Conservation (phyloP, 2,797 vertebrate species). For the Diplodus puntazzo region DNA sequence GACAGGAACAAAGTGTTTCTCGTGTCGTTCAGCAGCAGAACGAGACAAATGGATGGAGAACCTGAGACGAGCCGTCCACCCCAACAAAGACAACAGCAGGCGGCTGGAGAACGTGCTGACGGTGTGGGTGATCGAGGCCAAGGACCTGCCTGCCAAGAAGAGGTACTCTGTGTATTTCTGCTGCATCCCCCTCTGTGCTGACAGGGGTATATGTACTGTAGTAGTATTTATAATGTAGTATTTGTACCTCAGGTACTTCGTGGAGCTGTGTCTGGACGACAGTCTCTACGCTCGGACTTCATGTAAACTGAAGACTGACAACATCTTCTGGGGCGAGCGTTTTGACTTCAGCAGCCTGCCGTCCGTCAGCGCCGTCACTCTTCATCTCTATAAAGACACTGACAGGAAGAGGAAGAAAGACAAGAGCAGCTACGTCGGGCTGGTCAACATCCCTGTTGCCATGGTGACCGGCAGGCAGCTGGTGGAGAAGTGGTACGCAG, state of each 20-base stretch:
- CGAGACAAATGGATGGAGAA: slow-evolving; percentile 99
- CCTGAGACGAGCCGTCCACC: slow-evolving; percentile 92
- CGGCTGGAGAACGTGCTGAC: slow-evolving; percentile 93
- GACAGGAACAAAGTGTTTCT: slow-evolving; percentile 96
- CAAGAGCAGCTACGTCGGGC: slow-evolving; percentile 95
- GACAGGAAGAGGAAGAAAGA: slow-evolving; percentile 98
- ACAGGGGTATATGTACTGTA: background rate
- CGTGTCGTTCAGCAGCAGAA: slow-evolving; percentile 94
- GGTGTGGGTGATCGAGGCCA: slow-evolving; percentile 97
- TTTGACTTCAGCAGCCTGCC: slow-evolving; percentile 96
- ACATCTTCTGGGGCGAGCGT: slow-evolving; percentile 97
- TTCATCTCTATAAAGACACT: slow-evolving; percentile 97
- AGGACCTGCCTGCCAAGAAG: slow-evolving; percentile 96
- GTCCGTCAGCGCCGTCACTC: slow-evolving; percentile 88
- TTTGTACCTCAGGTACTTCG: slow-evolving; percentile 88
- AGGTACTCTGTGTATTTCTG: slow-evolving; percentile 67
- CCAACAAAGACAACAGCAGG: slow-evolving; percentile 95
- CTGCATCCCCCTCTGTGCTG: too few species aligned
- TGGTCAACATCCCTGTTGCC: slow-evolving; percentile 93
- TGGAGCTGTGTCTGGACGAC: slow-evolving; percentile 97
- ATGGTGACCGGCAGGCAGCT: slow-evolving; percentile 91
- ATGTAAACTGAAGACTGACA: slow-evolving; percentile 95
- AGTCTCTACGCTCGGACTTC: slow-evolving; percentile 95
- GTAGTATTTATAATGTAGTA: background rate
- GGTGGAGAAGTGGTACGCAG: slow-evolving; percentile 96